phyloP scores from a whole-genome alignment of 2,113 vertebrate species.

The Turnix velox region DNA sequence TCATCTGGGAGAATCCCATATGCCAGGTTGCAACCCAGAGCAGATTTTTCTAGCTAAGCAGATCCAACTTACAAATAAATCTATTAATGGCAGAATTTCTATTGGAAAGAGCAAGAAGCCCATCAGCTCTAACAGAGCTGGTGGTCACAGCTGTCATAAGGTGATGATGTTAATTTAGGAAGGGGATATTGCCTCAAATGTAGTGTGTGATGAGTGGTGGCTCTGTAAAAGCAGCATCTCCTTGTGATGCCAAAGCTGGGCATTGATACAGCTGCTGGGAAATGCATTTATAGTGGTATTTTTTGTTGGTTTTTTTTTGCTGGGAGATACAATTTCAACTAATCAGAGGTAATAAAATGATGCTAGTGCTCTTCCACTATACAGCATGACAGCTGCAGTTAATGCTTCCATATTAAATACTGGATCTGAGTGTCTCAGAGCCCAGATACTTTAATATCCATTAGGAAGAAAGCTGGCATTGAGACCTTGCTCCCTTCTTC shows the following conservation, averaged over 20 bases:
- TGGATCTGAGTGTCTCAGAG: not conserved
- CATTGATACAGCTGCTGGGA: not conserved
- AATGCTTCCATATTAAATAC: not conserved
- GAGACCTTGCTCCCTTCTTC: not conserved
- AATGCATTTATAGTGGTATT: not conserved
- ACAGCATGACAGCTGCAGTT: conserved; percentile 29
- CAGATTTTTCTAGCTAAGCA: conserved; percentile 17
- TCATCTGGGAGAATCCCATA: not conserved
- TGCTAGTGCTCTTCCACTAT: not conserved
- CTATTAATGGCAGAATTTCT: conserved; percentile 21
- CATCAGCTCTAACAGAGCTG: conserved; percentile 14
- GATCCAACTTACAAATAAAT: conserved; percentile 16
- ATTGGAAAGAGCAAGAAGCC: not conserved
- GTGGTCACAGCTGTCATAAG: conserved; percentile 13
- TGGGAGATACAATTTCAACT: conserved; percentile 7
- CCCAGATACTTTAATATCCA: not conserved
- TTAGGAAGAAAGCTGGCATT: not conserved
- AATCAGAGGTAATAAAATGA: conserved; percentile 49
- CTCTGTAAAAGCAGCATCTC: conserved; percentile 14
- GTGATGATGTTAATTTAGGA: conserved; percentile 46
- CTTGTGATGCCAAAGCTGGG: not conserved
- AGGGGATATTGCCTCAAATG: conserved; percentile 31
- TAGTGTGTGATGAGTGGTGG: conserved; percentile 19
- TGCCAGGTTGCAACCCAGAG: not conserved
- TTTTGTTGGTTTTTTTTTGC: not conserved